phyloP scores from a whole-genome alignment of 2,888 invertebrate species.

The Gibbula magus region DNA sequence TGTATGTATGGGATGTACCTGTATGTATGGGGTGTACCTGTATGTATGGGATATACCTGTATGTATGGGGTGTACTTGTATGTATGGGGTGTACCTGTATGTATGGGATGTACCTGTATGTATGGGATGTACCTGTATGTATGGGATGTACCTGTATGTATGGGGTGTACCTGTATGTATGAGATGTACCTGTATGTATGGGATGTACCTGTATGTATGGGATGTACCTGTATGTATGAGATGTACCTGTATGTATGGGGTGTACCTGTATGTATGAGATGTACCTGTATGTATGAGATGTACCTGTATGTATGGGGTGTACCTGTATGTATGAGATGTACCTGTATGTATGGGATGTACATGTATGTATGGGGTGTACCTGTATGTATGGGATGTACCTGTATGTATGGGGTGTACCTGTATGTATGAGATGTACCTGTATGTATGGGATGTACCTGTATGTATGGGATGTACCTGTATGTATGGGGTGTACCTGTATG shows the following conservation, averaged over 20 bases:
- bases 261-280: slow-evolving; percentile 75
- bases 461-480: no score
- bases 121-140: no score
- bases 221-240: slow-evolving; percentile 84
- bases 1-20: no score
- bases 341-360: no score
- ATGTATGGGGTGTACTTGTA: no score
- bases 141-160: slow-evolving; percentile 82
- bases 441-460: slow-evolving; percentile 79
- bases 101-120: slow-evolving; percentile 80
- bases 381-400: slow-evolving; percentile 76
- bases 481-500: slow-evolving; percentile 83
- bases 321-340: slow-evolving; percentile 62
- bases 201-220: slow-evolving; percentile 79
- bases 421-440: slow-evolving; percentile 85
- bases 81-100: slow-evolving; percentile 84
- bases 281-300: slow-evolving; percentile 87
- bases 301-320: slow-evolving; percentile 93
- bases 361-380: slow-evolving; percentile 88
- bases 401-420: no score
- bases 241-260: no score
- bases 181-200: no score
- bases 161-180: slow-evolving; percentile 82
- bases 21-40: slow-evolving; percentile 86
- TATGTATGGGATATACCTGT: slow-evolving; percentile 79